Evolutionary conservation across 53 echinoderm and acorn worm genomes (phyloP), one percentile per base, ranked within the genome.

Genomic region (Temnopleurus reevesii): DNA sequence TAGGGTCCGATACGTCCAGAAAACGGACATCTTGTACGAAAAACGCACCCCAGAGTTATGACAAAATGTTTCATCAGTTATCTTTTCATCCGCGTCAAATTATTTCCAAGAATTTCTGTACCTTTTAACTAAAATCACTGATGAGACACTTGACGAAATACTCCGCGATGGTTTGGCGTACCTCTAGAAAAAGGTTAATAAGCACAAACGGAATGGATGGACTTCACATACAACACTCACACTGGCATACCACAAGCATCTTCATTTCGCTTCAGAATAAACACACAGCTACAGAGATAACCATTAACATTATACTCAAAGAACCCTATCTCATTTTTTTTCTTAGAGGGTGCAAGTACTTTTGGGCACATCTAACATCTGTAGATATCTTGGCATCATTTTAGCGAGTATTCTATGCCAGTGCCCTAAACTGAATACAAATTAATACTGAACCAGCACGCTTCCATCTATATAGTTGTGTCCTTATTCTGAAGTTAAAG

Each of bases 171-270:
- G 19, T 41, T 41, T 38, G 43, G 71, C 71, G 41, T 65, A 65
- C 27, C 36, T n/a, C 13, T n/a, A 19, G 7, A 49, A 71, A 29
- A 30, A 18, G 30, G 13, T 17, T n/a, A 7, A 71, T 71, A 71
- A 38, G 71, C 71, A 71, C 71, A 71, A 8, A 71, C 36, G 71
- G 71, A 71, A 71, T 71, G 71, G 71, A 71, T 71, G 71, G 71
- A 71, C 71, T 71, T 38, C 36, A 41, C 71, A 71, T 23, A 41
- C 36, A 36, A 71, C 1, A 21, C 15, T 15, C 15, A 17, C 63
- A 63, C 34, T 34, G 0, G 17, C 30, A 41, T 41, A 41, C 65
- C 65, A 12, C 21, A 64, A 13, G 17, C 17, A 12, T 15, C 30
- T 8, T 64, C 33, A 19, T 65, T 59, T 17, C 33, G 71, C 71